These are phyloP conservation scores for Mycetomoellerius zeteki DNA, from an alignment of 1,140 invertebrate genomes.

Conservation along the genomic window DNA sequence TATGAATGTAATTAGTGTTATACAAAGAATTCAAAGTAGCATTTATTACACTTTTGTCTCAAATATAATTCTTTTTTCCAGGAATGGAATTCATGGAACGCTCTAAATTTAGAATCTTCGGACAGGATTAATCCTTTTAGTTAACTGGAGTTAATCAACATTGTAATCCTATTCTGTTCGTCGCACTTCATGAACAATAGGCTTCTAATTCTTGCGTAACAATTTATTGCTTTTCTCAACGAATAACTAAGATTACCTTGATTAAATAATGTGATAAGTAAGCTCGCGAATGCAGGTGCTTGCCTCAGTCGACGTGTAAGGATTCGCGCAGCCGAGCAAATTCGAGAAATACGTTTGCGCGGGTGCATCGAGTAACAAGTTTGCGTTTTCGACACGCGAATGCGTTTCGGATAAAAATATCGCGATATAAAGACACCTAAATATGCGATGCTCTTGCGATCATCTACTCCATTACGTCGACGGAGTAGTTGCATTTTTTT, in stretches of 20 bases:
- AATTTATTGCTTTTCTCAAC: background rate
- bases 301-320: background rate
- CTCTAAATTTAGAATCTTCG: background rate
- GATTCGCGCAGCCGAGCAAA: background rate
- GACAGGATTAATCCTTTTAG: background rate
- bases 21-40: background rate
- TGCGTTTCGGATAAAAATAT: constrained; percentile 36
- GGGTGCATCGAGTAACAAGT: background rate
- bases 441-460: constrained; percentile 62
- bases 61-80: background rate
- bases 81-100: background rate
- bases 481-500: background rate
- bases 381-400: background rate
- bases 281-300: background rate
- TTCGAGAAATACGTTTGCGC: background rate
- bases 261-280: constrained; percentile 62
- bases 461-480: background rate
- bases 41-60: background rate
- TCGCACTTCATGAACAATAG: background rate
- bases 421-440: constrained; percentile 1
- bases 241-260: background rate
- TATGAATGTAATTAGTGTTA: constrained; percentile 19
- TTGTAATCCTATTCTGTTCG: background rate
- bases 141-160: background rate
- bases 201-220: constrained; percentile 21